Evolutionary conservation across 2,113 vertebrate species (phyloP).

Genomic region (Myxocyprinus asiaticus): DNA sequence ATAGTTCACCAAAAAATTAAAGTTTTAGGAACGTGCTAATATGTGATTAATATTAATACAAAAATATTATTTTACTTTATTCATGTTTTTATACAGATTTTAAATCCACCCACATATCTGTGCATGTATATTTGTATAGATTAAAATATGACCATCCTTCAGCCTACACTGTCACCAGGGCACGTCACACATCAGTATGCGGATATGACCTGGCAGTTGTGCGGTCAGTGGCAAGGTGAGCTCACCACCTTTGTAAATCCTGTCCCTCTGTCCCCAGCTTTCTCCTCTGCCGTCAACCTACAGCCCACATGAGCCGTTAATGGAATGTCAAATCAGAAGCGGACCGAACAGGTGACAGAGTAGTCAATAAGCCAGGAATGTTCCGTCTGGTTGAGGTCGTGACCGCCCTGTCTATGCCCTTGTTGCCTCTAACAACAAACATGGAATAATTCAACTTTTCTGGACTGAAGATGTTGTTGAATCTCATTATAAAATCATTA

Average conservation of each 20-base stretch:
- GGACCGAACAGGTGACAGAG: conserved; percentile 62
- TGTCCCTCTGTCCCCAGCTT: conserved; percentile 41
- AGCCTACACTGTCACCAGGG: conserved; percentile 18
- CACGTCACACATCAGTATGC: conserved; percentile 18
- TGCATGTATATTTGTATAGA: conserved; percentile 27
- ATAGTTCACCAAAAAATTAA: no score
- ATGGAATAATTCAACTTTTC: conserved; percentile 61
- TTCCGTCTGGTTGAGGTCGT: conserved; percentile 57
- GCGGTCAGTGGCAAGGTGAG: conserved; percentile 52
- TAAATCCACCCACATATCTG: neutral
- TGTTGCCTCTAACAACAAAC: conserved; percentile 60
- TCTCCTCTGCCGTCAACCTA: conserved; percentile 55
- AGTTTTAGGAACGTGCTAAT: conserved; percentile 1
- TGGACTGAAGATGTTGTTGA: conserved; percentile 52
- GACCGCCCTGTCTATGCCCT: conserved; percentile 61
- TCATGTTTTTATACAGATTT: conserved; percentile 12
- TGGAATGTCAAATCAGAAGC: conserved; percentile 68
- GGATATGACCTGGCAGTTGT: conserved; percentile 53
- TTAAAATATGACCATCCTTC: conserved; percentile 18
- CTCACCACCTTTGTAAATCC: conserved; percentile 64
- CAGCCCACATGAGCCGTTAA: conserved; percentile 59
- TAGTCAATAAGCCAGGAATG: conserved; percentile 67
- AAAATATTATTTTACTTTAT: neutral
- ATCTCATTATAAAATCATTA: conserved; percentile 21
- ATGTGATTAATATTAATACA: neutral